Evolutionary conservation across 2,113 vertebrate species (phyloP), one percentile per base, ranked within the genome.

Genomic region (Malurus melanocephalus): DNA sequence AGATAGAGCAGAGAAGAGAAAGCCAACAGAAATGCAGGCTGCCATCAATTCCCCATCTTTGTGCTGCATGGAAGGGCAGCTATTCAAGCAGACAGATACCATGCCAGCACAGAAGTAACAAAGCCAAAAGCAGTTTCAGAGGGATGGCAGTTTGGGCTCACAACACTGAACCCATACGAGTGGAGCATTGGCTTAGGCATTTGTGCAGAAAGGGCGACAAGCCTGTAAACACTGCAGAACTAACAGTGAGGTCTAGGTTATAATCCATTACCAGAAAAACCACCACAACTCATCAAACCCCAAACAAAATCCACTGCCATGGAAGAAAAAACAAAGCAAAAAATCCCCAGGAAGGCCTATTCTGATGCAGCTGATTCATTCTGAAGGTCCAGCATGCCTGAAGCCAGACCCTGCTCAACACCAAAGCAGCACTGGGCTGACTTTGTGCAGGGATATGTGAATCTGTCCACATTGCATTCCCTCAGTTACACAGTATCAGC

Each of bases 391-490:
- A 76, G 64, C 18, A 68, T 65, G 30, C 22, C 38, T 9, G 4
- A 80, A 42, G 7, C 10, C 9, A 71, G 24, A 40, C 15, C 16
- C 68, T 43, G 64, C 60, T 57, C 55, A 83, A 42, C 60, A 80
- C 16, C 42, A n/a, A 27, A 76, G 5, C 35, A 80, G 35, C 8
- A 2, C 27, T 11, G n/a, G 60, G 46, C 8, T 69, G 27, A 27
- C 40, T 43, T 60, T n/a, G 20, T 43, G 51, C n/a, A 55, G n/a
- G 51, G 20, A 11, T 46, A 11, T 33, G 20, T 28, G 16, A 56
- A 52, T 18, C 8, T 9, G 38, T 16, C 40, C 46, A 55, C 22
- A 46, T 17, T 0, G 0, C 32, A 80, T 13, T 6, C 30, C 19
- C 3, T 10, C 2, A 28, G 20, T 42, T 61, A 57, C 40, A 9